These are phyloP conservation scores for Tachyglossus aculeatus DNA, from an alignment of 2,797 vertebrate species.

Conservation along the genomic window DNA sequence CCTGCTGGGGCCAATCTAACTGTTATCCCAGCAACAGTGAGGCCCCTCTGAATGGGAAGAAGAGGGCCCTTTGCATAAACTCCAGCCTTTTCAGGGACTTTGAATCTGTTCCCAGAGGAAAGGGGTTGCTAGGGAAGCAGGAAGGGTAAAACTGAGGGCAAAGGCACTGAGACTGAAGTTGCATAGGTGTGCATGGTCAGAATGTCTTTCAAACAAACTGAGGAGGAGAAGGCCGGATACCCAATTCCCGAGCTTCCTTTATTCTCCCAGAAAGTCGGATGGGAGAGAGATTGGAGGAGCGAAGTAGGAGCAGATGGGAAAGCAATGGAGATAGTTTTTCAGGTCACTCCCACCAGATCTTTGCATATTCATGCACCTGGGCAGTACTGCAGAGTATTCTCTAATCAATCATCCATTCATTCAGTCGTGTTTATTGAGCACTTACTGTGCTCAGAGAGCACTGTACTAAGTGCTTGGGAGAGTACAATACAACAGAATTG, in stretches of 20 bases:
- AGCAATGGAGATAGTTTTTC: not conserved
- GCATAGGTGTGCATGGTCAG: not conserved
- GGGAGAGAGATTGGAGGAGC: not conserved
- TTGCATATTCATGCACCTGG: too few species aligned
- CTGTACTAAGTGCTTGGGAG: too few species aligned
- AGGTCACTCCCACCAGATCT: not conserved
- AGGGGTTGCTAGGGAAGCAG: conserved; percentile 6
- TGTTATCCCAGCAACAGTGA: not conserved
- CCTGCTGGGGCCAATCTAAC: not conserved
- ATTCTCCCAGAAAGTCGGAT: not conserved
- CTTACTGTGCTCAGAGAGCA: too few species aligned
- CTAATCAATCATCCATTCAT: too few species aligned
- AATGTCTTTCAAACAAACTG: not conserved
- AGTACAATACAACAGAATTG: too few species aligned
- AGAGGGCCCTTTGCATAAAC: conserved; percentile 8
- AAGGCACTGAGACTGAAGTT: not conserved
- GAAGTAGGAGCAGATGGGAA: not conserved
- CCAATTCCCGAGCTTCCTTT: not conserved
- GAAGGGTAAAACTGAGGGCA: not conserved
- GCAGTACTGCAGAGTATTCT: too few species aligned
- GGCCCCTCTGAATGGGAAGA: not conserved
- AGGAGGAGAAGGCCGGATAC: not conserved
- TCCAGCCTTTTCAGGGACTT: conserved; percentile 22
- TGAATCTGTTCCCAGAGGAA: conserved; percentile 2
- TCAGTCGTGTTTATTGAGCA: too few species aligned